Conservation (phyloP, 2,797 vertebrate genomes). For the Lindbergichthys nudifrons region DNA sequence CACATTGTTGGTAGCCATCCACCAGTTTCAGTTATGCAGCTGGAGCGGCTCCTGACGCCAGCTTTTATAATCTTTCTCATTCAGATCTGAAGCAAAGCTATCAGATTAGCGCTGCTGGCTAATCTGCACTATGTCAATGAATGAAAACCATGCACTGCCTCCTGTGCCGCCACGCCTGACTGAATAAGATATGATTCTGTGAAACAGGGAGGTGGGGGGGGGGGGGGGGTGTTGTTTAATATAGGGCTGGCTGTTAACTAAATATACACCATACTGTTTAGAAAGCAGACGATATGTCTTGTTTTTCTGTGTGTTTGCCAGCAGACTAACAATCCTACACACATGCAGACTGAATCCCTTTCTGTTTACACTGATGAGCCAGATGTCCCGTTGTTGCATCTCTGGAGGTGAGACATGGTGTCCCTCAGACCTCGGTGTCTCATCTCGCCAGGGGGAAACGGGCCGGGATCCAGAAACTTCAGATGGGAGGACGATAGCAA, state of each 20-base stretch:
- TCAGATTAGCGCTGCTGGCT: conserved; percentile 74
- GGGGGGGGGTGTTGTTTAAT: conserved; percentile 31
- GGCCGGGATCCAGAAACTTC: conserved; percentile 5
- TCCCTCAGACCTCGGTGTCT: conserved; percentile 25
- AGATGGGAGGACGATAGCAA: not conserved
- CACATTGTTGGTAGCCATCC: conserved; percentile 46
- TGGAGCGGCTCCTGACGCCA: conserved; percentile 52
- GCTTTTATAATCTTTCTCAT: conserved; percentile 74
- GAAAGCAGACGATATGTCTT: conserved; percentile 14
- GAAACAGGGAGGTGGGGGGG: conserved; percentile 13
- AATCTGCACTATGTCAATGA: conserved; percentile 70
- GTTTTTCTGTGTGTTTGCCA: not conserved
- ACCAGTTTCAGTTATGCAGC: conserved; percentile 50
- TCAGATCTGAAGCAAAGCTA: conserved; percentile 67
- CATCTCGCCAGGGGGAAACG: conserved; percentile 3
- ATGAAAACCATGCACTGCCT: conserved; percentile 61
- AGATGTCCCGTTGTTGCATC: conserved; percentile 37
- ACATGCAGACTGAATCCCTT: conserved; percentile 16
- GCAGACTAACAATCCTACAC: conserved; percentile 18
- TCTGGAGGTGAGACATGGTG: conserved; percentile 45
- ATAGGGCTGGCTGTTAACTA: conserved; percentile 16
- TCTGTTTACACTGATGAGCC: conserved; percentile 22
- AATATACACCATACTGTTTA: conserved; percentile 8
- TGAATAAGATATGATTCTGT: conserved; percentile 65
- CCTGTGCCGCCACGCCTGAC: conserved; percentile 56